Evolutionary conservation across 1,140 invertebrate genomes (phyloP).

Genomic region (Caenorhabditis tropicalis): DNA sequence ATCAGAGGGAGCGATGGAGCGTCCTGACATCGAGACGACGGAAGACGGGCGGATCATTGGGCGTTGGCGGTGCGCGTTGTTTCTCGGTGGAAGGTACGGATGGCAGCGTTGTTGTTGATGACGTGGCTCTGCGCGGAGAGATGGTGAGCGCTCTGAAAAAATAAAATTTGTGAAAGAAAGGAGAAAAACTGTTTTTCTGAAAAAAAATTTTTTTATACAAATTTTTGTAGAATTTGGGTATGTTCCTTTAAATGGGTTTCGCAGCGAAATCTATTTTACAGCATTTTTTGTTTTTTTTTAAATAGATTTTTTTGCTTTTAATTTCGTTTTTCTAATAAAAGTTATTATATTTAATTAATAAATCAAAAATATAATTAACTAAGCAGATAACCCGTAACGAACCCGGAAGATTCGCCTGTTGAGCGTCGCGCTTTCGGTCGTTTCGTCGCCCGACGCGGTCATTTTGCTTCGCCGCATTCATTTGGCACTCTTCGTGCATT

Average conservation of each 20-base stretch:
- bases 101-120: not conserved
- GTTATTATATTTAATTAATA: too few relatives aligned
- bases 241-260: too few relatives aligned
- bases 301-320: too few relatives aligned
- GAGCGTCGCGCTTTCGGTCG: not conserved
- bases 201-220: too few relatives aligned
- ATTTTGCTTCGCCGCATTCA: conserved; percentile 7
- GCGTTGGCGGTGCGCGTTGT: not conserved
- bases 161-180: not conserved
- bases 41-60: conserved; percentile 4
- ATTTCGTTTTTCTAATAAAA: too few relatives aligned
- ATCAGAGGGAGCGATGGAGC: not conserved
- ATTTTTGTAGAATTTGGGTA: too few relatives aligned
- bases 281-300: too few relatives aligned
- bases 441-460: not conserved
- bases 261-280: too few relatives aligned
- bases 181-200: not conserved
- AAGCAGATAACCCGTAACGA: too few relatives aligned
- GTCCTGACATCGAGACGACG: not conserved
- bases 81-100: not conserved
- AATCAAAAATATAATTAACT: too few relatives aligned
- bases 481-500: not conserved
- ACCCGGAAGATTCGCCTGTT: conserved; percentile 4
- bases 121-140: not conserved
- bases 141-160: conserved; percentile 23